phyloP scores from a whole-genome alignment of 2,888 invertebrate genomes.

The Erannis defoliaria region DNA sequence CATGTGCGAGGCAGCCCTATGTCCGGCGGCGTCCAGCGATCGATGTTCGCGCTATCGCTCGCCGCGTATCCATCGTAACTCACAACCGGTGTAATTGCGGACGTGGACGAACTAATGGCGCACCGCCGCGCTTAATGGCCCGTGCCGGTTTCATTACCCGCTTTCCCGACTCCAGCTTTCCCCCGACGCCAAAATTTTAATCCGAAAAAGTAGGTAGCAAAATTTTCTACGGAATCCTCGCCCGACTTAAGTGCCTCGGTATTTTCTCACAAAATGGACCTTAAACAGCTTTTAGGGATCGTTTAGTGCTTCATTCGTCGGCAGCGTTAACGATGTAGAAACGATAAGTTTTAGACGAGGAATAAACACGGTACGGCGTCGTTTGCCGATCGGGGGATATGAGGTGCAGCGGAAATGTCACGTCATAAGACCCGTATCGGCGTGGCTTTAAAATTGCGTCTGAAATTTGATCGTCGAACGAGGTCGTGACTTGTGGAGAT shows the following conservation, averaged over 20 bases:
- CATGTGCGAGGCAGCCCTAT: too few species aligned
- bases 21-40: slow-evolving; percentile 34
- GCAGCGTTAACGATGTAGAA: slow-evolving; percentile 73
- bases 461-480: slow-evolving; percentile 18
- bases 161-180: slow-evolving; percentile 56
- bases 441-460: slow-evolving; percentile 22
- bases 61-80: slow-evolving; percentile 63
- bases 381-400: slow-evolving; percentile 51
- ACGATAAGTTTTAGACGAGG: slow-evolving; percentile 69
- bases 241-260: slow-evolving; percentile 64
- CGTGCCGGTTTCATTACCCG: slow-evolving; percentile 74
- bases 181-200: slow-evolving; percentile 72
- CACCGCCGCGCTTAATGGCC: slow-evolving; percentile 68
- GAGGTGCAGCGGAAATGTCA: slow-evolving; percentile 29
- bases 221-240: slow-evolving; percentile 50
- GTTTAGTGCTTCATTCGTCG: slow-evolving; percentile 68
- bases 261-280: slow-evolving; percentile 69
- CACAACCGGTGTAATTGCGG: slow-evolving; percentile 72
- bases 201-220: slow-evolving; percentile 63
- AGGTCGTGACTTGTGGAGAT: background rate
- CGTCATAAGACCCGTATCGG: slow-evolving; percentile 28
- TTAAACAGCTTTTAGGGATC: slow-evolving; percentile 71
- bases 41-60: slow-evolving; percentile 38
- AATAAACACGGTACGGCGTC: slow-evolving; percentile 68
- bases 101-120: slow-evolving; percentile 73